Evolutionary conservation across 2,797 vertebrate genomes (phyloP), one percentile per base, ranked within the genome.

Genomic region (Xyrichtys novacula): DNA sequence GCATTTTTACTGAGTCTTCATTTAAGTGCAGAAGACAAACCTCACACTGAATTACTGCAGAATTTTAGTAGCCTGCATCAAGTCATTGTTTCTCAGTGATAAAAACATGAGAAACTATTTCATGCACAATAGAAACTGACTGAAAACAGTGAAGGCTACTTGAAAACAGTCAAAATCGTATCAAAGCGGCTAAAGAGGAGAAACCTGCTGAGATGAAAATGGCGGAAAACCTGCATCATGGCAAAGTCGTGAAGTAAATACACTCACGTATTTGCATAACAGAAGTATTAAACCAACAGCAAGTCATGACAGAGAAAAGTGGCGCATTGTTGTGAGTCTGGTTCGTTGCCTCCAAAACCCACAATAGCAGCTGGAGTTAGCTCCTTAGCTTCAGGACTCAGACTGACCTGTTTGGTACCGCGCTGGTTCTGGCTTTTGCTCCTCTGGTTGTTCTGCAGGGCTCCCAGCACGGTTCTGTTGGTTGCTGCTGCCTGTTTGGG

Each of bases 361-460:
- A 39, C 34, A 84, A 70, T 8, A 10, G 26, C 34, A 52, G 59
- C 48, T 47, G 58, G 9, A 12, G 10, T 6, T 9, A 39, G 12
- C 67, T 3, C 23, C 1, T 42, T 65, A 71, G 69, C 82, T 28
- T 22, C 1, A 39, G 36, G 7, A 46, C 26, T 32, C 42, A 5
- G 0, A 85, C 91, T 2, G 0, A 94, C 93, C 94, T 93, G 93
- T 62, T 95, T 95, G 0, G 63, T 54, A 66, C 61, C 87, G 77
- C 92, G 94, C 87, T 90, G 94, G 53, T 68, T 89, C 57, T 84
- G 91, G 7, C 28, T 43, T 23, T 89, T 85, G 47, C 48, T 76
- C n/a, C 85, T 71, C 42, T 90, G 94, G 65, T 94, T 94, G 61
- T 89, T 91, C 78, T 94, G 95, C 79, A 98, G 80, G 6, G 92